These are phyloP conservation scores for Crypturellus undulatus DNA, from an alignment of 2,113 vertebrate species.

Conservation along the genomic window DNA sequence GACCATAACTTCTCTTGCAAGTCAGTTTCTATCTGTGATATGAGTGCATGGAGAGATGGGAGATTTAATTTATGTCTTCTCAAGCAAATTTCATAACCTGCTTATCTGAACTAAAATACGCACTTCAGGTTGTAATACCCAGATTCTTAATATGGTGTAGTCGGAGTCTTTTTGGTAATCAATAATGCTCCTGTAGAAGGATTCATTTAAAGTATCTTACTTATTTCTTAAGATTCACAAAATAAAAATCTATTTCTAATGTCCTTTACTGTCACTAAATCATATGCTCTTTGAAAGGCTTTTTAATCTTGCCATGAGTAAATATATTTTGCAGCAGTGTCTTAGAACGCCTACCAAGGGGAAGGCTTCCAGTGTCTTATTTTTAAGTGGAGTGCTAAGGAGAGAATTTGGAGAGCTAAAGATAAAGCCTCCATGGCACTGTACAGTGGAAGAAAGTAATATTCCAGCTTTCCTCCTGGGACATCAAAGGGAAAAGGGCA, in stretches of 20 bases:
- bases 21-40: not conserved
- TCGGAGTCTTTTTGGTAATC: slow-evolving; percentile 1
- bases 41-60: fast-evolving
- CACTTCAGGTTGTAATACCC: not conserved
- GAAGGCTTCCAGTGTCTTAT: not conserved
- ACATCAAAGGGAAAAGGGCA: not conserved
- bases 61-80: not conserved
- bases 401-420: not conserved
- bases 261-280: slow-evolving; percentile 31
- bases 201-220: not conserved
- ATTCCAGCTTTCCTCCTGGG: not conserved
- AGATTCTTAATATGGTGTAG: not conserved
- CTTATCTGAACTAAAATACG: not conserved
- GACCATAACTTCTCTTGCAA: not conserved
- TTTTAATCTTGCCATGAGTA: not conserved
- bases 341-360: not conserved
- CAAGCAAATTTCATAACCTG: not conserved
- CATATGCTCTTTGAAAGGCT: not conserved
- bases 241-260: slow-evolving; percentile 22
- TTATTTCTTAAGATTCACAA: slow-evolving; percentile 33
- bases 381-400: not conserved
- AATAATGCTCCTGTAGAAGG: not conserved
- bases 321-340: not conserved
- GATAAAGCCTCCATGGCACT: not conserved
- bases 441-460: not conserved